Conservation (phyloP, 2,888 invertebrate species). For the Leptopilina syphax region DNA sequence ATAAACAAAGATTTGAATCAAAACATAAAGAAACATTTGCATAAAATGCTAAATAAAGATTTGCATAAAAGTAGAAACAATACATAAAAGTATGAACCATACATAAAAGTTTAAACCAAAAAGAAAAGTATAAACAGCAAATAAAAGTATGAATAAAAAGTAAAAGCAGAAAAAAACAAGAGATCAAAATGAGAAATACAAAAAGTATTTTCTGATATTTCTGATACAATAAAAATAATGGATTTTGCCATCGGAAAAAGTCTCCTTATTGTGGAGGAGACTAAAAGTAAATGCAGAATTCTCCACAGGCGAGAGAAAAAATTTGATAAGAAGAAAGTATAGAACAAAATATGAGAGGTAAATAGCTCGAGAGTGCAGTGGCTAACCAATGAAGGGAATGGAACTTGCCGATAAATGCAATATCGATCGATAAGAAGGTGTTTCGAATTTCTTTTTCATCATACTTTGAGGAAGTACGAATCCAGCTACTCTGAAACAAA, state of each 20-base stretch:
- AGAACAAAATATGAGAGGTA: background rate
- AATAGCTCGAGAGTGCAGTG: background rate
- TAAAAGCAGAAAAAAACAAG: no score
- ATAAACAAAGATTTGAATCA: no score
- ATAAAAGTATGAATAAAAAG: no score
- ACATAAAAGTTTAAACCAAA: no score
- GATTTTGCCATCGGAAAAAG: conserved; percentile 6
- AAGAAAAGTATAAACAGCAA: no score
- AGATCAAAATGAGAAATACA: background rate
- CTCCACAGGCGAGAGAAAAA: background rate
- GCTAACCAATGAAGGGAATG: background rate
- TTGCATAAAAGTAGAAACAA: no score
- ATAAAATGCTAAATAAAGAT: no score
- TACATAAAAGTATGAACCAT: no score
- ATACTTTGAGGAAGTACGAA: background rate
- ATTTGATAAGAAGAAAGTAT: conserved; percentile 14
- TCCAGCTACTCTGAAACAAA: conserved; percentile 8
- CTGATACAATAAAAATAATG: conserved; percentile 19
- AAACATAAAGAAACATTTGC: no score
- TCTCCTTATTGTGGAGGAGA: background rate
- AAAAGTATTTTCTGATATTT: background rate
- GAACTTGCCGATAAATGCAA: conserved; percentile 1
- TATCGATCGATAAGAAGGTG: conserved; percentile 25
- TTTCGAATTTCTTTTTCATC: background rate
- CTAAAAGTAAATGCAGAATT: conserved; percentile 15